These are phyloP conservation scores for Empis livida DNA, from an alignment of 2,888 invertebrate genomes.

Conservation along the genomic window DNA sequence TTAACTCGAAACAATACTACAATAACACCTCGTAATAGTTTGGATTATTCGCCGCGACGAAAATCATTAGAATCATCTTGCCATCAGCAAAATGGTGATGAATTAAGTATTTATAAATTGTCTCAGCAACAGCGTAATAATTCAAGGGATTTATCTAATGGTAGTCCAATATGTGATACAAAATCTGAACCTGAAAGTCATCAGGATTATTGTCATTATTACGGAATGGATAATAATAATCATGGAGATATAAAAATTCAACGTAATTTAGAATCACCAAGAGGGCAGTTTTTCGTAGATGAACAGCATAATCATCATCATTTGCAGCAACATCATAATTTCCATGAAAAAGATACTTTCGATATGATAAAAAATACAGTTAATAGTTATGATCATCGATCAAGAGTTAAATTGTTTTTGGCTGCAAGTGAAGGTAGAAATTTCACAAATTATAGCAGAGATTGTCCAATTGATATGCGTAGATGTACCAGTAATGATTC, in stretches of 20 bases:
- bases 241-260: conserved; percentile 1
- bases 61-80: conserved; percentile 16
- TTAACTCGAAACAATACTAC: conserved; percentile 38
- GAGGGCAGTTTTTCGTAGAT: not conserved
- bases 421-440: not conserved
- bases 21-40: conserved; percentile 14
- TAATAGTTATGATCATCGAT: conserved; percentile 3
- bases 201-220: conserved; percentile 6
- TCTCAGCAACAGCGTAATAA: conserved; percentile 15
- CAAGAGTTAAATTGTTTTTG: conserved; percentile 4
- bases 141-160: conserved; percentile 14
- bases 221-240: conserved; percentile 6
- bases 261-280: not conserved
- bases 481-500: conserved; percentile 34
- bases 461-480: conserved; percentile 33
- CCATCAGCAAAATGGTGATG: conserved; percentile 12
- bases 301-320: not conserved
- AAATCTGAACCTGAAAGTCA: conserved; percentile 13
- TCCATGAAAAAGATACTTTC: not conserved
- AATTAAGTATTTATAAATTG: conserved; percentile 9
- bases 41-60: conserved; percentile 19
- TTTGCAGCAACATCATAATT: not conserved
- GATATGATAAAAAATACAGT: not conserved
- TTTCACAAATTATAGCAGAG: conserved; percentile 11
- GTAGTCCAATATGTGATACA: conserved; percentile 16